Evolutionary conservation across 2,888 invertebrate species (phyloP).

Genomic region (Lycocerus yunnanus): DNA sequence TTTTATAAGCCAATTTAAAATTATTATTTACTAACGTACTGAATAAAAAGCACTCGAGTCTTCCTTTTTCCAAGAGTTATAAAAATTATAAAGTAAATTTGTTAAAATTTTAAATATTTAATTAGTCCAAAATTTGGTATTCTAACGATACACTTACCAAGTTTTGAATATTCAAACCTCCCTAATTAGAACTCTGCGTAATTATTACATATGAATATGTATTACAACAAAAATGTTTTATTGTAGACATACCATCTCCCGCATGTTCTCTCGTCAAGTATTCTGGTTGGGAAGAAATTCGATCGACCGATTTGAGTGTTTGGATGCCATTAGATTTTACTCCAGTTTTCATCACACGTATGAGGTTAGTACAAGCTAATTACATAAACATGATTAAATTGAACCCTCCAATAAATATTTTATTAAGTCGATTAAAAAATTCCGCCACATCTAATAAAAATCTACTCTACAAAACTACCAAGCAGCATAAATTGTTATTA

Average conservation of each 20-base stretch:
- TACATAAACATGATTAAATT: not conserved
- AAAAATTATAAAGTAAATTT: not conserved
- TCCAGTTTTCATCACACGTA: slow-evolving; percentile 57
- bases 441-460: slow-evolving; percentile 29
- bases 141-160: not conserved
- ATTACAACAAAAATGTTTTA: slow-evolving; percentile 39
- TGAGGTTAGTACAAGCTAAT: slow-evolving; percentile 51
- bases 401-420: not conserved
- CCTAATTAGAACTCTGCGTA: not conserved
- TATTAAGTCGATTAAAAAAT: not conserved
- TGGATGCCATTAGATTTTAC: slow-evolving; percentile 58
- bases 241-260: slow-evolving; percentile 57
- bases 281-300: slow-evolving; percentile 56
- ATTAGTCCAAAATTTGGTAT: not conserved
- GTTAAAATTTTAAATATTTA: slow-evolving; percentile 2
- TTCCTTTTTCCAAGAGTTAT: not conserved
- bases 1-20: not conserved
- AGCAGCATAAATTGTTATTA: slow-evolving; percentile 40
- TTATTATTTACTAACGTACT: not conserved
- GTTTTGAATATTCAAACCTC: slow-evolving; percentile 4
- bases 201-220: slow-evolving; percentile 37
- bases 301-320: slow-evolving; percentile 55
- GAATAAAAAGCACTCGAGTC: not conserved
- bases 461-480: slow-evolving; percentile 33
- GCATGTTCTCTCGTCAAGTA: slow-evolving; percentile 58